phyloP scores from a whole-genome alignment of 1,140 invertebrate species.

The Bombus ignitus region DNA sequence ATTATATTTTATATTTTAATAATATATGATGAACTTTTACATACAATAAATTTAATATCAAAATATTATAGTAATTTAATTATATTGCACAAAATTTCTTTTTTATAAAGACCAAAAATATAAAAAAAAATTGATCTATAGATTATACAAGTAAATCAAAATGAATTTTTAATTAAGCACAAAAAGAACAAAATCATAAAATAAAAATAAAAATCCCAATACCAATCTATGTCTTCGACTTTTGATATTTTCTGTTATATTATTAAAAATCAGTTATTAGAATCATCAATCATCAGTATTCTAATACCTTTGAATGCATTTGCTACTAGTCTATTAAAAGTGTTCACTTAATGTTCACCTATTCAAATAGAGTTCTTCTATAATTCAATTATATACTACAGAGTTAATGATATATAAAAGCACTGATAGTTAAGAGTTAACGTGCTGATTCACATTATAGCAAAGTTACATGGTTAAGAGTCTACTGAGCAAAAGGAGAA shows the following conservation, averaged over 20 bases:
- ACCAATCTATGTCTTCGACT: slow-evolving; percentile 27
- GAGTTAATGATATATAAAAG: slow-evolving; percentile 61
- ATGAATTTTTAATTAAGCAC: slow-evolving; percentile 35
- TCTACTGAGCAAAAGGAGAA: slow-evolving; percentile 54
- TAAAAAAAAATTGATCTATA: slow-evolving; percentile 15
- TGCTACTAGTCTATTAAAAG: slow-evolving; percentile 66
- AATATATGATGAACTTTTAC: slow-evolving; percentile 4
- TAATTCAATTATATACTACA: slow-evolving; percentile 54
- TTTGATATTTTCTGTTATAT: slow-evolving; percentile 43
- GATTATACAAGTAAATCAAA: slow-evolving; percentile 26
- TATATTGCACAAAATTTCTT: slow-evolving; percentile 45
- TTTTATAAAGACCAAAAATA: slow-evolving; percentile 13
- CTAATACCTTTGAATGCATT: slow-evolving; percentile 57
- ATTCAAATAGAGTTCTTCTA: slow-evolving; percentile 62
- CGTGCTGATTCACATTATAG: slow-evolving; percentile 57
- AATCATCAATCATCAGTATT: slow-evolving; percentile 58
- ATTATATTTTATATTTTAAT: slow-evolving; percentile 42
- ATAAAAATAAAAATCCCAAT: neutral
- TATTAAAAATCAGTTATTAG: slow-evolving; percentile 35
- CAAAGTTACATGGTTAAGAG: slow-evolving; percentile 63
- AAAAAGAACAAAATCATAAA: slow-evolving; percentile 26
- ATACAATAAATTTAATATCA: slow-evolving; percentile 29
- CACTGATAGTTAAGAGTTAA: slow-evolving; percentile 65
- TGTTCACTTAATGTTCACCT: slow-evolving; percentile 57
- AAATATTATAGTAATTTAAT: slow-evolving; percentile 16